Base-by-base conservation (phyloP, 2,888 invertebrate genomes). In the Napeogenes sylphis region DNA sequence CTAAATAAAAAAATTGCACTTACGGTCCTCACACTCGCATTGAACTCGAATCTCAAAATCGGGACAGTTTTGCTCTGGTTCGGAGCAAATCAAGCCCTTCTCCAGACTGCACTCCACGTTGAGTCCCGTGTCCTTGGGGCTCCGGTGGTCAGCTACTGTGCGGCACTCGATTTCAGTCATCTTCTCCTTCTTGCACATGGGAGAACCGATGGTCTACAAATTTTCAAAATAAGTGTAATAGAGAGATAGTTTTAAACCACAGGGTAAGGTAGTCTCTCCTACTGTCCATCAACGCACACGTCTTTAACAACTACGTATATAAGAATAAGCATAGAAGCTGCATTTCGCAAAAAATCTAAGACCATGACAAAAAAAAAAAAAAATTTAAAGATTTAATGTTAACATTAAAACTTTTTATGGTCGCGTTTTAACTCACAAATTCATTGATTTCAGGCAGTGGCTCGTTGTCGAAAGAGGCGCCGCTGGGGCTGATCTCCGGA, bases 31-130 rank as follows among this genome's bases (percentile, higher is more conserved):
- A 62, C 90, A 90, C 59, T 86, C 75, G 76, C 97, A 97, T 51
- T 92, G 90, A 2, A 96, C 94, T 42, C 95, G 91, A 57, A 97
- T 93, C 84, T 97, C 97, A 77, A 97, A 97, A 87, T 97, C 97
- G 2, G 93, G 92, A 72, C 97, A 97, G 2, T 82, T 74, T 4
- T 72, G 72, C 6, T 74, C 74, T 12, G 79, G 75, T 61, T 92
- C 92, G 54, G 82, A 84, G 76, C 97, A 97, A 4, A 93, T 82
- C 0, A 97, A 86, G 0, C 97, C 97, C 13, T 91, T 89, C 70
- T 95, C 93, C 63, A 96, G 78, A 70, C 93, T 94, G 78, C 97
- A 97, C 71, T 94, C 94, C 0, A 94, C 95, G 75, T 95, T 92
- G 60, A 96, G 92, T 0, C 94, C 94, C 10, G 95, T 94, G 60